Base-by-base conservation (phyloP, 2,797 vertebrate species). In the Cryptoblepharus egeriae region DNA sequence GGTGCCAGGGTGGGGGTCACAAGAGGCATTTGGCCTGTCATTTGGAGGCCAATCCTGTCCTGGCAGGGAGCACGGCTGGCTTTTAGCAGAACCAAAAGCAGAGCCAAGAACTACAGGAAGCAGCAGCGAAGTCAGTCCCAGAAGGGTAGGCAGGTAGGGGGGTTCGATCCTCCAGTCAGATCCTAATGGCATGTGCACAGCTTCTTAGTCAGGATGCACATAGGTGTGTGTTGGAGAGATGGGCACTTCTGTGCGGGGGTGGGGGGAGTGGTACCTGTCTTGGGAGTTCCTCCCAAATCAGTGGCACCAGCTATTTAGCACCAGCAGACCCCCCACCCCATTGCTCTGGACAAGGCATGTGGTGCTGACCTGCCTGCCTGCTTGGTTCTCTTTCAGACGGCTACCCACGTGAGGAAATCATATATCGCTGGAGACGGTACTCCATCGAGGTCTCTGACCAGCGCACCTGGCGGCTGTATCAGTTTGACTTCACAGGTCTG, bases 381-480 rank as follows among this genome's bases (percentile, higher is more conserved):
- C 52, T 76, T 45, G 80, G 58, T 24, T 15, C n/a, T 68, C 24
- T 88, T 89, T 39, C 89, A 96, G 96, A 95, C 89, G 95, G 94
- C 80, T 96, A 95, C 83, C 88, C 94, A 2, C 76, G 81, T 0
- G 91, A 83, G 76, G 96, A 96, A 83, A 92, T 96, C 1, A 89
- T 94, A 77, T 96, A 95, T 84, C 92, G 93, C 82, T 96, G 95
- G 96, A 91, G 92, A 1, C 85, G 93, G 72, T 95, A 95, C 82
- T 92, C 92, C 68, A 92, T 96, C 37, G 93, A 95, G 80, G 94
- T 96, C 16, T 93, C 93, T 0, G 92, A 95, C 87, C 93, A 93
- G 80, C 95, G 94, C 79, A 93, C 94, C 61, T 96, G 96, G 96
- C 95, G 94, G 77, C 94, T 96, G 22, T 96, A 95, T 58, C 94